Evolutionary conservation across 2,797 vertebrate species (phyloP).

Genomic region (Anisognathus igniventris): DNA sequence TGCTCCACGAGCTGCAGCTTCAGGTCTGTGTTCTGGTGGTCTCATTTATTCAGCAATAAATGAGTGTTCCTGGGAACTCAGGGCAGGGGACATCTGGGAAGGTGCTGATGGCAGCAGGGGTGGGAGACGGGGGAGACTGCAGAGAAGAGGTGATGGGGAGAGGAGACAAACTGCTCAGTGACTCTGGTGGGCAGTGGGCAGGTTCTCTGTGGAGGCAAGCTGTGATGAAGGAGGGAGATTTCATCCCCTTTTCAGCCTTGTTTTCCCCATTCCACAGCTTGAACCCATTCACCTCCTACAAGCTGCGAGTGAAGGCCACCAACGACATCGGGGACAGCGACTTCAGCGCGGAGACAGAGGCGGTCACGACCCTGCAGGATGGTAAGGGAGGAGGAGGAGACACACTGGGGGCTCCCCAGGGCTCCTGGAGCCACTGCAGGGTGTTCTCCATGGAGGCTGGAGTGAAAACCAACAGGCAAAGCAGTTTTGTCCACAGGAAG

Average conservation of each 20-base stretch:
- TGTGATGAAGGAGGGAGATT: background rate
- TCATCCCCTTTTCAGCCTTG: background rate
- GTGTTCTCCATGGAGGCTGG: background rate
- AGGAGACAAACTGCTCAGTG: background rate
- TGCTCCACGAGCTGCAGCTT: background rate
- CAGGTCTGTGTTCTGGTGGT: background rate
- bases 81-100: background rate
- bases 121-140: background rate
- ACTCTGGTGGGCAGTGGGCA: background rate
- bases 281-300: conserved; percentile 89
- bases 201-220: background rate
- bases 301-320: conserved; percentile 86
- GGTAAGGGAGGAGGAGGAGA: conserved; percentile 68
- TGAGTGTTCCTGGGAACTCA: background rate
- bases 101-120: background rate
- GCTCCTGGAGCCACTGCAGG: background rate
- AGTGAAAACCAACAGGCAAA: background rate
- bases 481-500: background rate
- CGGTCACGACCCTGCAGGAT: conserved; percentile 83
- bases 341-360: conserved; percentile 83
- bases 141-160: accelerated
- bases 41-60: background rate
- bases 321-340: conserved; percentile 89
- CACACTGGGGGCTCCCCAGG: accelerated
- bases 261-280: conserved; percentile 66